Evolutionary conservation across 2,113 vertebrate genomes (phyloP).

Genomic region (Embiotoca jacksoni): DNA sequence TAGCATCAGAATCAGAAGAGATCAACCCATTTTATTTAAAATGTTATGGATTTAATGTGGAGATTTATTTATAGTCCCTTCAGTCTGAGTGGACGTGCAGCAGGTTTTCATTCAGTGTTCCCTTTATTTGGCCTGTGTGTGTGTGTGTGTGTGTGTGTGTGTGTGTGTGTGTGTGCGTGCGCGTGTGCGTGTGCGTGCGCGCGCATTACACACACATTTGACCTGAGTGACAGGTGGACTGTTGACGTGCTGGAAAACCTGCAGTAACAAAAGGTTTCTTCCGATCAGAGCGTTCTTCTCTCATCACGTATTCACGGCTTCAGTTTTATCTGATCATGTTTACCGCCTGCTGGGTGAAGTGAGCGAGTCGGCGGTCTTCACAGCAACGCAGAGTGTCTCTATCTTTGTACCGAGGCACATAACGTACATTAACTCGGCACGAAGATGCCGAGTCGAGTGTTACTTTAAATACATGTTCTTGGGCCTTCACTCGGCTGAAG

Average conservation of each 20-base stretch:
- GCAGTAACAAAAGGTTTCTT: slow-evolving; percentile 13
- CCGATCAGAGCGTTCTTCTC: slow-evolving; percentile 18
- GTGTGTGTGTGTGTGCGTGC: not conserved
- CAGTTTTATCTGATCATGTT: too few species aligned
- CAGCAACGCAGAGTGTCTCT: not conserved
- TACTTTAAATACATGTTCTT: not conserved
- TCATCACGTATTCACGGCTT: not conserved
- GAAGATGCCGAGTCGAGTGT: not conserved
- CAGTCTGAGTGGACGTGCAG: slow-evolving; percentile 9
- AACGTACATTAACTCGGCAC: not conserved
- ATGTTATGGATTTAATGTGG: not conserved
- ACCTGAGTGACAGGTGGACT: slow-evolving; percentile 28
- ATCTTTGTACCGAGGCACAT: too few species aligned
- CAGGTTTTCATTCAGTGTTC: slow-evolving; percentile 12
- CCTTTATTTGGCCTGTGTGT: slow-evolving; percentile 2
- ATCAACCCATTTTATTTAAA: slow-evolving; percentile 47
- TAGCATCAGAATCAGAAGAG: slow-evolving; percentile 28
- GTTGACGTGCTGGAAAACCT: slow-evolving; percentile 35
- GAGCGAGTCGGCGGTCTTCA: too few species aligned
- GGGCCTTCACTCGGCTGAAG: not conserved
- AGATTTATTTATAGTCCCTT: slow-evolving; percentile 45
- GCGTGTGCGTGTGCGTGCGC: not conserved
- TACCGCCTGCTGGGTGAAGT: not conserved
- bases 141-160: not conserved
- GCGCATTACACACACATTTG: slow-evolving; percentile 5